Evolutionary conservation across 2,888 invertebrate species (phyloP), one percentile per base, ranked within the genome.

Genomic region (Meliscaeva auricollis): DNA sequence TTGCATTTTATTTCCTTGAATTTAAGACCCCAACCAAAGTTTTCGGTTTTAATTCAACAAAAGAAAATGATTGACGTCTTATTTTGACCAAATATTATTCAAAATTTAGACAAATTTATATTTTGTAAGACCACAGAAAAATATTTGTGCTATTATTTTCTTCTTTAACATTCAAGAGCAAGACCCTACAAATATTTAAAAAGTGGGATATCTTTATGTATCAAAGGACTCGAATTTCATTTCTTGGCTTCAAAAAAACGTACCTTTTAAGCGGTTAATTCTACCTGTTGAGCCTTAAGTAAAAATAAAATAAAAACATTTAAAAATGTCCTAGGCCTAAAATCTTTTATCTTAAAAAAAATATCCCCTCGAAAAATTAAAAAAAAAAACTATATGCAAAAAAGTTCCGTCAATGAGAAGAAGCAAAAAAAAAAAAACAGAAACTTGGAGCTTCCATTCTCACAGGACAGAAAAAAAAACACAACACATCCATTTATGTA

Each of bases 401-500:
- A 62, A 48, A 32, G 35, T 48, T 66, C 66, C 66, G 35, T 35
- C 48, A 35, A 32, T 66, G 35, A 46, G 44, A 62, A 44, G n/a
- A 9, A 20, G 9, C 3, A 22, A 13, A 50, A 50, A 3, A 6
- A 20, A 17, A 64, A 64, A 66, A 66, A 50, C 35, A 35, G 0
- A 1, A 58, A 58, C 58, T 58, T 58, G 35, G 20, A 66, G 50
- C 66, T 66, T 66, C 48, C 35, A 50, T 35, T 66, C 17, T 64
- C 64, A 46, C 15, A 30, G 7, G 9, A 13, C 22, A 44, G 3
- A 3, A 13, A 13, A 20, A n/a, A 20, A 20, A 44, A 35, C 1
- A 20, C 20, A 66, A 50, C 44, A 50, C 66, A 73, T 79, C 22
- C 38, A 48, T 50, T 58, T 58, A 66, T 64, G 38, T 48, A 50